Evolutionary conservation across 2,113 vertebrate species (phyloP), one percentile per base, ranked within the genome.

Genomic region (Mirounga angustirostris): DNA sequence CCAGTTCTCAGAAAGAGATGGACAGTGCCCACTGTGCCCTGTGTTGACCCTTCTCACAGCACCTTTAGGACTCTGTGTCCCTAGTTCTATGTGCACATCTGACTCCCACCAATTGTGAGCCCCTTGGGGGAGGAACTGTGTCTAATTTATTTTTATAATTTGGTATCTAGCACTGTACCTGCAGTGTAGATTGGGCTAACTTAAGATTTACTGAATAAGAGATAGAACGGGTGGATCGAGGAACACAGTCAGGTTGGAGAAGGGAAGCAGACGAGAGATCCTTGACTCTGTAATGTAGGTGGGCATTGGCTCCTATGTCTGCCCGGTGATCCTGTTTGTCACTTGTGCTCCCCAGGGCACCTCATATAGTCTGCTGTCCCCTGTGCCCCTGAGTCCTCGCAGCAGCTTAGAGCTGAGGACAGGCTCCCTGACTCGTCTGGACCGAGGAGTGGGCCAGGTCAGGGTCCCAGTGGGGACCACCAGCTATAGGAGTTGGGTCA

Each of bases 1-100:
- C 89, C 0, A 4, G 33, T 71, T 65, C 50, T 89, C n/a, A 63
- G 30, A 67, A 61, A 71, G 46, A 16, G 15, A 14, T 79, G 33
- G 59, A 36, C 5, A 24, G 0, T 69, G 24, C 0, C 5, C 24
- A 10, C 1, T 16, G 12, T 30, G 16, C 8, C 46, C 18, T 26
- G 4, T 1, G 26, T 18, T 22, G 59, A 33, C n/a, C 46, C 19
- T 36, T n/a, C 28, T 63, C 81, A 22, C 1, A 50, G 73, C 43
- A 59, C n/a, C 36, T 56, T 19, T 13, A 19, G 84, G 36, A 63
- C 58, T 18, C 7, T 22, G 67, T 33, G 33, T 15, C 54, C 56
- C 71, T 33, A n/a, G 52, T 67, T 88, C 54, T 81, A 2, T 28
- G 11, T 13, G 21, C 0, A 4, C n/a, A 61, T 58, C 81, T 54